Conservation (phyloP, 2,113 vertebrate species). For the Chamaea fasciata region DNA sequence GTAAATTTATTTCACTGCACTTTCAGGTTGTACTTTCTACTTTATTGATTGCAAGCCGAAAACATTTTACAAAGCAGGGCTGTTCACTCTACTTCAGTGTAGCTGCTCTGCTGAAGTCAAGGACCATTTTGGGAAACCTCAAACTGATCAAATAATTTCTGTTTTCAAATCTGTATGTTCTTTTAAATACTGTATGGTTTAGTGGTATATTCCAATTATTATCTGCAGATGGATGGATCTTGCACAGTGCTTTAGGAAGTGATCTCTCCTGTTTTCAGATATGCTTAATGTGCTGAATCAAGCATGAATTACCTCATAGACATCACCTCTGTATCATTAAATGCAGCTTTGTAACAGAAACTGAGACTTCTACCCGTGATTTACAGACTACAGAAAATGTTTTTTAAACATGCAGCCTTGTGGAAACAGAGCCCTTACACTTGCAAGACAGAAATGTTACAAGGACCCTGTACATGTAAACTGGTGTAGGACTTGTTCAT, state of each 20-base stretch:
- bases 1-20: background rate
- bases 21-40: background rate
- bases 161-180: background rate
- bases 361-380: background rate
- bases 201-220: background rate
- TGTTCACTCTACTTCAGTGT: background rate
- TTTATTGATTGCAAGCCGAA: background rate
- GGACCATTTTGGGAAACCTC: background rate
- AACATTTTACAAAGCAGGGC: background rate
- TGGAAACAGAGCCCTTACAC: background rate
- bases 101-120: background rate
- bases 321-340: background rate
- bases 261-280: background rate
- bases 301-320: background rate
- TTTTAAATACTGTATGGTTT: background rate
- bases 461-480: background rate
- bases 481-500: background rate
- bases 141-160: background rate
- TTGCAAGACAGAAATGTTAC: background rate
- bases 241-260: background rate
- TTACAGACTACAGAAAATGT: background rate
- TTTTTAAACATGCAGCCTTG: background rate
- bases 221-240: background rate
- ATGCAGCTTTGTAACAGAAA: background rate
- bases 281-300: background rate